A percentile compares a stretch with the other conserved stretches of the same genome.
Evolutionary conservation across 2,113 vertebrate species (phyloP).

Genomic region (Microcebus griseorufus): DNA sequence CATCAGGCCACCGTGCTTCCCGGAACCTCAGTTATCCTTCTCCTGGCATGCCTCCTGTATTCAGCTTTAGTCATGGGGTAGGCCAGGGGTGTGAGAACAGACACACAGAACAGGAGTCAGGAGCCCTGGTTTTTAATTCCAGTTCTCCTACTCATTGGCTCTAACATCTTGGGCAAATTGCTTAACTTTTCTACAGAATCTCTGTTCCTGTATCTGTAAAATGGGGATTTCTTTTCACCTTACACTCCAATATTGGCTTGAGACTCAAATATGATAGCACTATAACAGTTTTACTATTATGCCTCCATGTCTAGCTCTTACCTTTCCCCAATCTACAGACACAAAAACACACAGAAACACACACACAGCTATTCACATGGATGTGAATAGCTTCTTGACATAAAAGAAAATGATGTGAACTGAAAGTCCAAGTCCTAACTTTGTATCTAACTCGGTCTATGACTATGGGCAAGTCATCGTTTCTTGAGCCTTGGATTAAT

Average conservation of each 20-base stretch:
- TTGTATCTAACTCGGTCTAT: not conserved
- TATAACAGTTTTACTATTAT: not conserved
- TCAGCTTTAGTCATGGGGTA: not conserved
- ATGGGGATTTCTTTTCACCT: not conserved
- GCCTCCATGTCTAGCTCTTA: not conserved
- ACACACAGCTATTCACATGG: not conserved
- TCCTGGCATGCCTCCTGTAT: not conserved
- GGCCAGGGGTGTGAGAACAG: not conserved
- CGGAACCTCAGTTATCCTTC: not conserved
- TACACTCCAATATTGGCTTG: not conserved
- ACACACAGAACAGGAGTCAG: not conserved
- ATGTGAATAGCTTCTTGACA: not conserved
- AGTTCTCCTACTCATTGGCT: not conserved
- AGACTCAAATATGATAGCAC: not conserved
- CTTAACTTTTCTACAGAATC: not conserved
- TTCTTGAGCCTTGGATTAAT: conserved; percentile 23
- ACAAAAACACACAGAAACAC: not conserved
- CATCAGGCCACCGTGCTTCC: not conserved
- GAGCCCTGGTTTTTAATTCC: not conserved
- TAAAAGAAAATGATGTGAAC: conserved; percentile 15
- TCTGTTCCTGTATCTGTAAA: not conserved
- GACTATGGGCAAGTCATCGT: not conserved
- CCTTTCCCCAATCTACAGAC: not conserved
- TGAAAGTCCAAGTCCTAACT: not conserved
- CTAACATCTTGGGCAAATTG: not conserved